These are phyloP conservation scores for Psophia crepitans DNA, from an alignment of 2,113 vertebrate genomes.

Conservation along the genomic window DNA sequence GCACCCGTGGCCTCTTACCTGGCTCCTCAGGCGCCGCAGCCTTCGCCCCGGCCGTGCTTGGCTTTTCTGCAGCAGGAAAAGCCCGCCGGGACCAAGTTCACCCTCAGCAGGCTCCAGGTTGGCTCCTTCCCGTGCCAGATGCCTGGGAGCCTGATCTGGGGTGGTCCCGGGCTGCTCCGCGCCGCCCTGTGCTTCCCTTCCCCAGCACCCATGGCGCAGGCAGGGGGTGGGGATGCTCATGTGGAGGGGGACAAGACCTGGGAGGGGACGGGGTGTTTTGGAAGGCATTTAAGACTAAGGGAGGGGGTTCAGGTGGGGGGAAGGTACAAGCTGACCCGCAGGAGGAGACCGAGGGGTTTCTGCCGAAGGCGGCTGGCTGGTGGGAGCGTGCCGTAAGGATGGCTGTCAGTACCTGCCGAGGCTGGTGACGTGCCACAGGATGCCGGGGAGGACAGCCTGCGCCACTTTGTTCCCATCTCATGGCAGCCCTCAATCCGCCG, in stretches of 20 bases:
- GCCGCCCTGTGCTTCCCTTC: not conserved
- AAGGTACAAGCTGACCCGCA: not conserved
- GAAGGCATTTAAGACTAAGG: not conserved
- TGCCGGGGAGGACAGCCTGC: not conserved
- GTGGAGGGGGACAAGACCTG: not conserved
- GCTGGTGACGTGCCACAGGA: rapidly evolving
- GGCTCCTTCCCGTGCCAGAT: not conserved
- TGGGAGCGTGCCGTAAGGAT: rapidly evolving
- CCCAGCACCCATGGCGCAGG: rapidly evolving
- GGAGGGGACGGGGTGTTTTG: not conserved
- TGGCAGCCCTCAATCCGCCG: rapidly evolving
- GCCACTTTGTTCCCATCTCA: rapidly evolving
- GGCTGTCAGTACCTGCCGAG: rapidly evolving
- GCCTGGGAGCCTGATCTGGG: not conserved
- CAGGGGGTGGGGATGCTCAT: rapidly evolving
- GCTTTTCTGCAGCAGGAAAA: not conserved
- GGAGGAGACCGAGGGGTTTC: not conserved
- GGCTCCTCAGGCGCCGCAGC: not conserved
- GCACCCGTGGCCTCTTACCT: not conserved
- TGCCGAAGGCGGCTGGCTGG: not conserved
- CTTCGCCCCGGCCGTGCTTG: not conserved
- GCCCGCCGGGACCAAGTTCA: rapidly evolving
- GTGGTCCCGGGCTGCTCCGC: not conserved
- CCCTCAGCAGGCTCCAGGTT: not conserved
- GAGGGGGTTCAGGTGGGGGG: not conserved